These are phyloP conservation scores for Agriopis leucophaearia DNA, from an alignment of 2,888 invertebrate genomes.

Conservation along the genomic window DNA sequence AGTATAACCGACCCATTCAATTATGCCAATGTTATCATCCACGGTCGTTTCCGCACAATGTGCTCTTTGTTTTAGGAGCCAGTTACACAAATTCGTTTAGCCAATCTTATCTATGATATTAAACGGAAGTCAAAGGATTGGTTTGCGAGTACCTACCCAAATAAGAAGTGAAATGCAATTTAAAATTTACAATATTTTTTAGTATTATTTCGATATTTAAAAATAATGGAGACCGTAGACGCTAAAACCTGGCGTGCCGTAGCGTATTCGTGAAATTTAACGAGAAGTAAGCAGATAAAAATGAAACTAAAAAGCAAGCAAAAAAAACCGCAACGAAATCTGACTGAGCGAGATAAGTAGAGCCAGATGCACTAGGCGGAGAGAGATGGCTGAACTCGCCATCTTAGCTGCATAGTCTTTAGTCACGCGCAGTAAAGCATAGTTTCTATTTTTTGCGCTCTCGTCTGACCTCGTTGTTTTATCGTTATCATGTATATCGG, in stretches of 20 bases:
- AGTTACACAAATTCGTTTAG: conserved; percentile 11
- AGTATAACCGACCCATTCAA: conserved; percentile 24
- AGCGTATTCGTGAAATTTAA: conserved; percentile 73
- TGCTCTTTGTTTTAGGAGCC: conserved; percentile 34
- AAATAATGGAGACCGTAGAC: conserved; percentile 31
- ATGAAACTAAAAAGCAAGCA: conserved; percentile 62
- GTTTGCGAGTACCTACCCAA: background rate
- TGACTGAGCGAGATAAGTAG: conserved; percentile 60
- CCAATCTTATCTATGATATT: conserved; percentile 7
- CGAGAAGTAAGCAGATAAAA: conserved; percentile 67
- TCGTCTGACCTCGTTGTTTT: conserved; percentile 83
- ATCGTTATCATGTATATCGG: conserved; percentile 78
- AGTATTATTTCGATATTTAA: too few species aligned
- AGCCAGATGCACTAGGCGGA: conserved; percentile 57
- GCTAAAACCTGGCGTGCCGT: conserved; percentile 66
- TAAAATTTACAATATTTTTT: too few species aligned
- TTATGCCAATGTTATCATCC: conserved; percentile 22
- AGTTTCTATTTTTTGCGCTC: conserved; percentile 85
- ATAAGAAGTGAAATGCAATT: background rate
- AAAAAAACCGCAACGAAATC: conserved; percentile 78
- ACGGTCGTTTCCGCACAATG: conserved; percentile 44
- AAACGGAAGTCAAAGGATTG: background rate
- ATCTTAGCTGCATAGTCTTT: conserved; percentile 81
- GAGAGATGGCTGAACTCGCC: conserved; percentile 71
- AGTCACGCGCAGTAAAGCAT: conserved; percentile 82